Base-by-base conservation (phyloP, 2,113 vertebrate species). In the Pristiophorus japonicus region DNA sequence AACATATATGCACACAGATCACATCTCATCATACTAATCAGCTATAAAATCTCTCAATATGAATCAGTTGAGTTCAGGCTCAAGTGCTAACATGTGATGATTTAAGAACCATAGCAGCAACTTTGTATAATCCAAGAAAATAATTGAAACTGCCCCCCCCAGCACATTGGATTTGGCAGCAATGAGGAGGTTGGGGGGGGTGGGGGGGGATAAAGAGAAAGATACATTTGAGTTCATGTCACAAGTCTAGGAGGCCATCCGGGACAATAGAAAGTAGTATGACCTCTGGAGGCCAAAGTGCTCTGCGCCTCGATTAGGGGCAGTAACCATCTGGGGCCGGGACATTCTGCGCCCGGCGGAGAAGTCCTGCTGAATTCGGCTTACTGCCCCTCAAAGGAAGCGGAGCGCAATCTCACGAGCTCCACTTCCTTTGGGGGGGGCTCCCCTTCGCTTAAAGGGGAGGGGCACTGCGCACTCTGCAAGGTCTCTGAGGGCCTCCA, bases 1-100 rank as follows among this genome's bases (percentile, higher is more conserved):
- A 96, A 96, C 4, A 95, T 30, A 96, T 22, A 67, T n/a, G n/a
- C 20, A 67, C 42, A 94, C 42, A 51, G 24, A 63, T 38, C 59
- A 92, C 14, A 62, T 38, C 4, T 18, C 65, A 94, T 67, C 34
- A n/a, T n/a, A n/a, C n/a, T n/a, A 38, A 65, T 38, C 59, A 92
- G 59, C 55, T 92, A 66, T 45, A 42, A 94, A 42, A 67, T 24
- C 30, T 85, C 42, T 59, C 51, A 42, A 51, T 22, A 20, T 65
- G n/a, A 27, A 87, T 27, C 85, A 88, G 27, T 66, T 55, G 38
- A 30, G 6, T 67, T 67, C 91, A 94, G 42, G 42, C 91, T 45
- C 38, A 94, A 2, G 22, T 62, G 92, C 63, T 27, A 24, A 91
- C 7, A 34, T 59, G 55, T n/a, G n/a, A n/a, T 14, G 55, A 16